phyloP scores from a whole-genome alignment of 2,113 vertebrate species.

The Entomyzon cyanotis region DNA sequence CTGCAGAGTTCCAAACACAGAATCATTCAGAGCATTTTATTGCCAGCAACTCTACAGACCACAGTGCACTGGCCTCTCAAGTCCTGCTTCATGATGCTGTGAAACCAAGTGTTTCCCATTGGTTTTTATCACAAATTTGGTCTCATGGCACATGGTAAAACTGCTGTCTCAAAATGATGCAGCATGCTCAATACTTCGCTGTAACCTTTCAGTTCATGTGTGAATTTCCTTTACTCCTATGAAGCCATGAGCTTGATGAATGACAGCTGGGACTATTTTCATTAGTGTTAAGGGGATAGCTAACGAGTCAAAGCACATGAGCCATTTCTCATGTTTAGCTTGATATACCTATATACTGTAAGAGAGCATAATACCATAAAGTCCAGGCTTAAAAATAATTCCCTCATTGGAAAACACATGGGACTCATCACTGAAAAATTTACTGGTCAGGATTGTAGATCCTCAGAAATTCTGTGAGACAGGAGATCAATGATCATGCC shows the following conservation, averaged over 20 bases:
- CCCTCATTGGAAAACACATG: neutral
- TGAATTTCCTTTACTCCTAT: neutral
- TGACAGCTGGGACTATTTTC: neutral
- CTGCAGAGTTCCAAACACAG: neutral
- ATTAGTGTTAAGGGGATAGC: neutral
- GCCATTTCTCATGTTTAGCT: neutral
- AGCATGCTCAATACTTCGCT: neutral
- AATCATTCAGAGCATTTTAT: neutral
- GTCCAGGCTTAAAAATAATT: neutral
- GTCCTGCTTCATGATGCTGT: neutral
- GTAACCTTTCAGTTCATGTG: neutral
- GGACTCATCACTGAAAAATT: constrained; percentile 4
- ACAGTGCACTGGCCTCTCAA: neutral
- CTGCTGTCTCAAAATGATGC: neutral
- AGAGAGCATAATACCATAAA: neutral
- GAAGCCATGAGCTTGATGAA: neutral
- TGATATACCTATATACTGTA: neutral
- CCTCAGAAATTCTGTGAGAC: neutral
- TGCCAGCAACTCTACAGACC: neutral
- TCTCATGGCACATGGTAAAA: neutral
- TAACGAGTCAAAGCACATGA: neutral
- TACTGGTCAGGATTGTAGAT: neutral
- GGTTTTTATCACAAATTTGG: neutral
- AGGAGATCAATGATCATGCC: neutral
- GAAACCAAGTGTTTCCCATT: neutral